A percentile compares a stretch with the other conserved stretches of the same genome.
Evolutionary conservation across 2,888 invertebrate genomes (phyloP).

Genomic region (Eudasyphora cyanicolor): DNA sequence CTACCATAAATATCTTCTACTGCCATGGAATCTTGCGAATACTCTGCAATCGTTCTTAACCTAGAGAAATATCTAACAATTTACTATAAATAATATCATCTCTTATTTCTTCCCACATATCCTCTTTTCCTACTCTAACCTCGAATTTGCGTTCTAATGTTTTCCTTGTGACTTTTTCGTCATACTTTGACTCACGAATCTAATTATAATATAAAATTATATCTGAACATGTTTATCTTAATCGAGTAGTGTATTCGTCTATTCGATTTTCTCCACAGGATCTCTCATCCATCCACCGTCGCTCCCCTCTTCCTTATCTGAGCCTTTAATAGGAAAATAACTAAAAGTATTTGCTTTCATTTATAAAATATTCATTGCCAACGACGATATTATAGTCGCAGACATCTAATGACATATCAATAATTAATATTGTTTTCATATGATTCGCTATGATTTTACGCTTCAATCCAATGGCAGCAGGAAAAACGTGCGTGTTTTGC

Average conservation of each 20-base stretch:
- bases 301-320: constrained; percentile 40
- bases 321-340: neutral
- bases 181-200: constrained; percentile 35
- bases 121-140: neutral
- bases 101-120: neutral
- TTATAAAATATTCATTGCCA: constrained; percentile 66
- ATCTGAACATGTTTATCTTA: constrained; percentile 60
- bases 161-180: neutral
- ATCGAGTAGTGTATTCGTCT: constrained; percentile 5
- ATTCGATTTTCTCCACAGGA: neutral
- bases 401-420: constrained; percentile 76
- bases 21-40: too few species aligned
- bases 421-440: constrained; percentile 74
- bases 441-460: constrained; percentile 60
- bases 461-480: constrained; percentile 58
- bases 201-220: constrained; percentile 63
- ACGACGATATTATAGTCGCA: too few species aligned
- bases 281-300: neutral
- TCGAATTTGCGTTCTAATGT: constrained; percentile 3
- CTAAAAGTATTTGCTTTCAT: constrained; percentile 42
- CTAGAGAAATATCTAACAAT: too few species aligned
- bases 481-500: constrained; percentile 57
- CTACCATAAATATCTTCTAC: too few species aligned
- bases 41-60: too few species aligned
- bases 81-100: neutral